These are phyloP conservation scores for Machimus atricapillus DNA, from an alignment of 2,888 invertebrate species.

Conservation along the genomic window DNA sequence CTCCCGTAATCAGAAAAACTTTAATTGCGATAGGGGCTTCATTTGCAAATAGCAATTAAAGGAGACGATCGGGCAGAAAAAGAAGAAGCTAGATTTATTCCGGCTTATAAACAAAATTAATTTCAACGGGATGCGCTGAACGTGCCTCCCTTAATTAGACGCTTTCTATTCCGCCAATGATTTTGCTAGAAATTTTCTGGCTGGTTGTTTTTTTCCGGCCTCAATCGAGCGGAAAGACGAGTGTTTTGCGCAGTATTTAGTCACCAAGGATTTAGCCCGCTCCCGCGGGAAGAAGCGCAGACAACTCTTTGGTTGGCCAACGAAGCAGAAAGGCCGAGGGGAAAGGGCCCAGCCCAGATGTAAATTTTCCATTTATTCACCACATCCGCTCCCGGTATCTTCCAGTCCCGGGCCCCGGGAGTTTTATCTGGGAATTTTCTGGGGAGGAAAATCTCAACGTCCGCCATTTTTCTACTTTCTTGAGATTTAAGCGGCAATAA, in stretches of 20 bases:
- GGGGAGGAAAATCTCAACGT: neutral
- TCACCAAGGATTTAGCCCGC: constrained; percentile 1
- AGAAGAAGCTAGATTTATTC: neutral
- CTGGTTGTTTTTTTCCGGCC: neutral
- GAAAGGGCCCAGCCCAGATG: neutral
- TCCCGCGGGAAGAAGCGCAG: neutral
- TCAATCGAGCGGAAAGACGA: neutral
- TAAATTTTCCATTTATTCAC: constrained; percentile 29
- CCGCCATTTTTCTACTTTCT: constrained; percentile 33
- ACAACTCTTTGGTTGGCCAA: constrained; percentile 30
- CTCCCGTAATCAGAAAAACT: neutral
- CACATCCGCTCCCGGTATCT: constrained; percentile 12
- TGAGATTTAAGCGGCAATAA: constrained; percentile 28
- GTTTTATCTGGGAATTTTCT: neutral
- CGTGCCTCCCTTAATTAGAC: constrained; percentile 2
- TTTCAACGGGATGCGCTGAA: neutral
- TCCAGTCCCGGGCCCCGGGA: neutral
- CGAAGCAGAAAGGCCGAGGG: neutral
- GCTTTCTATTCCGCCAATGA: constrained; percentile 5
- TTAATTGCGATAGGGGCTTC: neutral
- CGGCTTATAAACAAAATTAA: neutral
- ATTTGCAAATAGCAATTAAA: neutral
- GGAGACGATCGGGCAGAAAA: neutral
- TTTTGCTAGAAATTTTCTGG: neutral
- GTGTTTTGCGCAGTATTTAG: constrained; percentile 3